Conservation (phyloP, 2,888 invertebrate species). For the Spodoptera picta region DNA sequence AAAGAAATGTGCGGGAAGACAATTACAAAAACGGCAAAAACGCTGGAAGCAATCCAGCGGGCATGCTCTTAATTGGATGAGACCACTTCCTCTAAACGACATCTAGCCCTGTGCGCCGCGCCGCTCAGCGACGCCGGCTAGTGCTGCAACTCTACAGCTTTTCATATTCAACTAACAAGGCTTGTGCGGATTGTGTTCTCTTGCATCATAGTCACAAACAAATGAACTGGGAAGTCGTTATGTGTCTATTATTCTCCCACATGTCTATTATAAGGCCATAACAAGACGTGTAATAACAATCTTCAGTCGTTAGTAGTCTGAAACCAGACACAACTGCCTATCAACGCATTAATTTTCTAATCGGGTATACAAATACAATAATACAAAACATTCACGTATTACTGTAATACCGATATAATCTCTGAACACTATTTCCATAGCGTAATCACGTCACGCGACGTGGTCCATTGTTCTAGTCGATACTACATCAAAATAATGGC, state of each 20-base stretch:
- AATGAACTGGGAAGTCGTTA: constrained; percentile 4
- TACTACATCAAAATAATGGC: constrained; percentile 63
- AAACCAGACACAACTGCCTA: constrained; percentile 14
- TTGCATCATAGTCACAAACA: constrained; percentile 21
- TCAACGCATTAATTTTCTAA: constrained; percentile 44
- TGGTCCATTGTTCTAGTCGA: constrained; percentile 73
- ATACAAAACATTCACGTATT: constrained; percentile 62
- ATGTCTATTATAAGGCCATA: not conserved
- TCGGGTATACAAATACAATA: constrained; percentile 50
- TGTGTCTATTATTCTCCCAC: not conserved
- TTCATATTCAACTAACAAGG: constrained; percentile 69
- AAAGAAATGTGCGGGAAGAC: constrained; percentile 76
- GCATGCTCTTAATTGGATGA: constrained; percentile 87
- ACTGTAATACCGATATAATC: constrained; percentile 68
- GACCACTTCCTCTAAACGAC: constrained; percentile 86
- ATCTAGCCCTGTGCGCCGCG: constrained; percentile 59
- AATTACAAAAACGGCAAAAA: constrained; percentile 85
- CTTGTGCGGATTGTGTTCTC: constrained; percentile 36
- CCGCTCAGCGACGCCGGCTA: constrained; percentile 33
- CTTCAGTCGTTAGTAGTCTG: constrained; percentile 6
- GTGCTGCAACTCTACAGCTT: constrained; percentile 56
- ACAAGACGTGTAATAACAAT: constrained; percentile 3
- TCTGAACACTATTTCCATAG: constrained; percentile 65
- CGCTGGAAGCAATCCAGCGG: constrained; percentile 84
- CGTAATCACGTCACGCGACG: constrained; percentile 72